Base-by-base conservation (phyloP, 2,113 vertebrate species). In the Chunga burmeisteri region DNA sequence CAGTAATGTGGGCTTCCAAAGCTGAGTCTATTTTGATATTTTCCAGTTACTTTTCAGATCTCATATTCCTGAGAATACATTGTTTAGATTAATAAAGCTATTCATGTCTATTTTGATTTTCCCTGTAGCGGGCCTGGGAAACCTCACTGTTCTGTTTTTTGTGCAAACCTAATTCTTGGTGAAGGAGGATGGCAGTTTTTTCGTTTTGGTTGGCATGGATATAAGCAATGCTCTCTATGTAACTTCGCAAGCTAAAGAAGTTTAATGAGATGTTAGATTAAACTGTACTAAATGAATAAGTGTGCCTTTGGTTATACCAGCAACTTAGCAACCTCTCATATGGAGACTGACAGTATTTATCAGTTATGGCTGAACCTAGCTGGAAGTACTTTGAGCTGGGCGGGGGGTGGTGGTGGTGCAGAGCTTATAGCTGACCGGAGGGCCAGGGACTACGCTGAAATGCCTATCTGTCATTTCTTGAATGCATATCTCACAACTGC, bases 271-370 rank as follows among this genome's bases (percentile, higher is more conserved):
- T 50, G 6, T 86, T 88, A 21, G 30, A 53, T 53, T 52, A 38
- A 90, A 50, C 56, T 82, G n/a, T 7, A 18, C 10, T 84, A 38
- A 55, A n/a, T 66, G 78, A 22, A 4, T 72, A 40, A 42, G 25
- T 63, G 19, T 82, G 44, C 52, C 15, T 77, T 77, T 11, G 19
- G 27, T 71, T 86, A 7, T 44, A 21, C 70, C 22, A 66, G 7
- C 27, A 79, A 5, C 1, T 55, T 67, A 13, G 42, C 32, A 42
- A 0, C 14, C 55, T 77, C 1, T 0, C 49, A 1, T 40, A 10
- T 46, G 49, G 70, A 81, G 27, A 20, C 58, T 25, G 36, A 16
- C 7, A n/a, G 19, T 29, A 13, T 75, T 77, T 78, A 14, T 79
- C 17, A 27, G 29, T 73, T 56, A n/a, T n/a, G 25, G 27, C 61